phyloP scores from a whole-genome alignment of 2,888 invertebrate species.

The Strigamia transsilvanica region DNA sequence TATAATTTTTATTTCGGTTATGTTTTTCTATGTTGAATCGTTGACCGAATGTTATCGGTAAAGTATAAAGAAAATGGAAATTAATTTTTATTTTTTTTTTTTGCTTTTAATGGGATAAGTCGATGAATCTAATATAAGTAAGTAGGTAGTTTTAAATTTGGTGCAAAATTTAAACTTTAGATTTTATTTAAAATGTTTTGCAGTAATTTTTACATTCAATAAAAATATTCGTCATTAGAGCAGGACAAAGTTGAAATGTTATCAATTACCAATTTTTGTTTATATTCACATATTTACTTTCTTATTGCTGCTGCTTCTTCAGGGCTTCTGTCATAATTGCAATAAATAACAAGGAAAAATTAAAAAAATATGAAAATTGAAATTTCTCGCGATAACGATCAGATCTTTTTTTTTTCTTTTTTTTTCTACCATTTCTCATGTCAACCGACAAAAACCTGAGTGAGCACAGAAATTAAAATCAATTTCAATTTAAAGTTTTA shows the following conservation, averaged over 20 bases:
- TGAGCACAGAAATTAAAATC: not conserved
- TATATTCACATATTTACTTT: conserved; percentile 22
- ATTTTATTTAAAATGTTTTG: conserved; percentile 35
- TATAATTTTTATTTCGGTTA: not conserved
- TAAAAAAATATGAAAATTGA: not conserved
- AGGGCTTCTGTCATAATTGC: conserved; percentile 44
- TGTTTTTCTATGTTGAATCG: not conserved
- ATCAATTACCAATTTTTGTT: not conserved
- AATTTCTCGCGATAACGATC: not conserved
- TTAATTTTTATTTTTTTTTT: not conserved
- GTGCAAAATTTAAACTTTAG: conserved; percentile 41
- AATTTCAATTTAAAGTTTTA: not conserved
- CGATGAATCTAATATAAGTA: conserved; percentile 1
- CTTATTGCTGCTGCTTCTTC: conserved; percentile 49
- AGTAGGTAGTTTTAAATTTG: not conserved
- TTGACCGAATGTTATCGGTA: not conserved
- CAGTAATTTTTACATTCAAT: conserved; percentile 37
- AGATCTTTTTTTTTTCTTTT: not conserved
- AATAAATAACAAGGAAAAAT: conserved; percentile 12
- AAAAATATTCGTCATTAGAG: conserved; percentile 9
- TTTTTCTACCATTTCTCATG: not conserved
- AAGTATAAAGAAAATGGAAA: not conserved
- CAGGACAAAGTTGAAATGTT: not conserved
- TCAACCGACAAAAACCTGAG: not conserved
- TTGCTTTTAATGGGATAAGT: not conserved